Evolutionary conservation across 2,113 vertebrate species (phyloP), one percentile per base, ranked within the genome.

Genomic region (Podilymbus podiceps): DNA sequence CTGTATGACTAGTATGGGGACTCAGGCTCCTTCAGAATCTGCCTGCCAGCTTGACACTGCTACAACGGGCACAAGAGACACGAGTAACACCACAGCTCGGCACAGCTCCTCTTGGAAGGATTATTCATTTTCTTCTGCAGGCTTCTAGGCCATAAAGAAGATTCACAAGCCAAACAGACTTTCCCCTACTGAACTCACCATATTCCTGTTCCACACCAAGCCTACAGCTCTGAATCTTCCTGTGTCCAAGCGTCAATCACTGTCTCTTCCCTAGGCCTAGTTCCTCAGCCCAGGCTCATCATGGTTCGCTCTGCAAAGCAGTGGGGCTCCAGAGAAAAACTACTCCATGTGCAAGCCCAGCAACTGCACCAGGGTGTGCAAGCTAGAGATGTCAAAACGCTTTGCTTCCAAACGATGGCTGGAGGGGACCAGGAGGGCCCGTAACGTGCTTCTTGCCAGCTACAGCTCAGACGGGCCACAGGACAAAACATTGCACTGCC

Each of bases 1-100:
- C 68, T 68, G 4, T 47, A 15, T 30, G 46, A 63, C 73, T 21
- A 4, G 4, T 21, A 16, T 0, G 0, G 27, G 52, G 19, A 31
- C 38, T 85, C 30, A 14, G 7, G 7, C 35, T 55, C 60, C 66
- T 78, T 50, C 47, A 67, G 47, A 75, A 87, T 6, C 42, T 16
- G 6, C 31, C 59, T 85, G 56, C n/a, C 40, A 12, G 31, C 46
- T 56, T 31, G 42, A 21, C 10, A 9, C 38, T 35, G 40, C 50
- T 44, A 19, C 3, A 27, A 40, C 0, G 0, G 23, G 55, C 40
- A 81, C 31, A 74, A 44, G 35, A 52, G 63, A 64, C 73, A 91
- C 14, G 22, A 69, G 8, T 12, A 82, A 74, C 47, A 71, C 38
- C 62, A 46, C 52, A 74, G 35, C 21, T 74, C 19, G 8, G 47